These are phyloP conservation scores for Balaeniceps rex DNA, from an alignment of 2,113 vertebrate species.

Conservation along the genomic window DNA sequence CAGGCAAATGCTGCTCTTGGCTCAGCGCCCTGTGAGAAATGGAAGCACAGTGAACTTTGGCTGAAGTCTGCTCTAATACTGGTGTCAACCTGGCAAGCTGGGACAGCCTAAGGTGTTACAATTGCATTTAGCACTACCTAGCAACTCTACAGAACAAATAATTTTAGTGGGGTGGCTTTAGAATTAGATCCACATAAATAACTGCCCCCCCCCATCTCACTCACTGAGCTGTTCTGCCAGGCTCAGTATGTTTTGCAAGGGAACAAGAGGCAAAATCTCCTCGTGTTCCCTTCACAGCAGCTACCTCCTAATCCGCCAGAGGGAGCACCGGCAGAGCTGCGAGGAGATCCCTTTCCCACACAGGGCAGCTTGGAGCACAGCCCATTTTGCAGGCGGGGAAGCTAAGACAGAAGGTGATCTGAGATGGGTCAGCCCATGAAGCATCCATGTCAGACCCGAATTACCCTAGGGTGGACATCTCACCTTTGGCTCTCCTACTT, in stretches of 20 bases:
- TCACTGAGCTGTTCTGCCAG: neutral
- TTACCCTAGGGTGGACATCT: neutral
- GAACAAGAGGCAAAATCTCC: neutral
- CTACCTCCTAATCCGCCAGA: neutral
- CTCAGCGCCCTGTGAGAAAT: neutral
- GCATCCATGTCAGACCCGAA: rapidly evolving
- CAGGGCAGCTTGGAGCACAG: neutral
- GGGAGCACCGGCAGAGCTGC: neutral
- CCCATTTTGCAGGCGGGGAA: neutral
- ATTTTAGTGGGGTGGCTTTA: neutral
- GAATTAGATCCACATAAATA: neutral
- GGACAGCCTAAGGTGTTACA: neutral
- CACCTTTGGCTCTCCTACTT: neutral
- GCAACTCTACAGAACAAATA: neutral
- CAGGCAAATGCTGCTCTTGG: neutral
- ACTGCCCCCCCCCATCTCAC: neutral
- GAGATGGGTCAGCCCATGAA: neutral
- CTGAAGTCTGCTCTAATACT: neutral
- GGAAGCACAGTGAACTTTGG: neutral
- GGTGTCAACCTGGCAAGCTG: neutral
- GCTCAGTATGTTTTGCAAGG: neutral
- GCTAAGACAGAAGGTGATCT: neutral
- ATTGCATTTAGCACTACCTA: neutral
- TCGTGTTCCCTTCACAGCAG: neutral
- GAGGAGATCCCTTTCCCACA: neutral